phyloP scores from a whole-genome alignment of 2,797 vertebrate species.

The Poeciliopsis infans region DNA sequence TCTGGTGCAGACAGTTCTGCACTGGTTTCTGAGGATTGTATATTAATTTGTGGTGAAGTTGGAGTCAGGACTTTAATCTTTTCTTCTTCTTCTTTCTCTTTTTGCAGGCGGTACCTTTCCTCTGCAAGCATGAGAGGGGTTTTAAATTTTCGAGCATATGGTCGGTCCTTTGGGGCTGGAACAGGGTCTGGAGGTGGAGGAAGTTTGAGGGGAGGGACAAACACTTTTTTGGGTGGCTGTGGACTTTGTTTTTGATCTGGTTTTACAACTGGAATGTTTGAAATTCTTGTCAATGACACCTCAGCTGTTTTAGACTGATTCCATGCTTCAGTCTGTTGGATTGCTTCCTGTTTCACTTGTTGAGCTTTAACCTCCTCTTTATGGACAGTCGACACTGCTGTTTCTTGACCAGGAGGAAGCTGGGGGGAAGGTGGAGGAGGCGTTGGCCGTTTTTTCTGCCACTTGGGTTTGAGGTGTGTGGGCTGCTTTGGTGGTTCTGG shows the following conservation, averaged over 20 bases:
- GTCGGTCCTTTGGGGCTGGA: slow-evolving; percentile 66
- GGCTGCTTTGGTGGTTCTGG: slow-evolving; percentile 73
- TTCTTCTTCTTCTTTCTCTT: slow-evolving; percentile 78
- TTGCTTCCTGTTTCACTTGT: slow-evolving; percentile 56
- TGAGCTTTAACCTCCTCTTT: slow-evolving; percentile 54
- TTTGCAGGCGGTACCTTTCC: slow-evolving; percentile 88
- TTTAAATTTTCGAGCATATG: slow-evolving; percentile 89
- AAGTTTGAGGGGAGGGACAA: slow-evolving; percentile 81
- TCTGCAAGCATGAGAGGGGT: slow-evolving; percentile 95
- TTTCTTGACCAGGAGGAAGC: slow-evolving; percentile 45
- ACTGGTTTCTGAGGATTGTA: slow-evolving; percentile 15
- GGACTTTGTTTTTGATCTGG: slow-evolving; percentile 67
- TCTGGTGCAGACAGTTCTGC: slow-evolving; percentile 28
- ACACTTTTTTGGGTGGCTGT: slow-evolving; percentile 67
- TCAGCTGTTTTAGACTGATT: slow-evolving; percentile 48
- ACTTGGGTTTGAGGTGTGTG: slow-evolving; percentile 68
- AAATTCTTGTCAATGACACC: slow-evolving; percentile 46
- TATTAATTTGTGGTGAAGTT: slow-evolving; percentile 58
- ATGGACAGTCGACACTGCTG: slow-evolving; percentile 24
- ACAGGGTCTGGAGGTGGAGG: slow-evolving; percentile 77
- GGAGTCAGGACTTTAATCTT: slow-evolving; percentile 73
- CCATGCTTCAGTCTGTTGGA: slow-evolving; percentile 52
- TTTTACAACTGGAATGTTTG: slow-evolving; percentile 53
- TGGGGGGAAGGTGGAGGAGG: slow-evolving; percentile 57
- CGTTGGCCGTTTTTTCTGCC: slow-evolving; percentile 77